Conservation (phyloP, 2,888 invertebrate genomes). For the Ectobius pallidus region DNA sequence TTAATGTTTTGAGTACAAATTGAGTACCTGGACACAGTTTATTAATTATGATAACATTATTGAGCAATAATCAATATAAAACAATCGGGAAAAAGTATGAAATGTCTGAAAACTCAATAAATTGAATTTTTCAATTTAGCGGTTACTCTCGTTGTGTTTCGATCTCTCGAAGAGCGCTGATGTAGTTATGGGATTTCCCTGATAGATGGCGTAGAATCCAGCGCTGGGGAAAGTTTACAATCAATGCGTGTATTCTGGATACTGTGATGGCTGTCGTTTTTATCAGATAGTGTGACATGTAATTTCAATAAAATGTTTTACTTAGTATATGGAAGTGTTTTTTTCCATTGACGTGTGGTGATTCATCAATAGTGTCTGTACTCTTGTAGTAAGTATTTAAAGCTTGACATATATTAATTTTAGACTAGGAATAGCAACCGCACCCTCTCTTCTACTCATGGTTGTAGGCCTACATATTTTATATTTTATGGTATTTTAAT, state of each 20-base stretch:
- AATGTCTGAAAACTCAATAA: too few species aligned
- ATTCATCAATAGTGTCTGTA: too few species aligned
- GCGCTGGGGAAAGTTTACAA: background rate
- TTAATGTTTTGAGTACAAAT: too few species aligned
- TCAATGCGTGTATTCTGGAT: conserved; percentile 1
- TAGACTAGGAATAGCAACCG: background rate
- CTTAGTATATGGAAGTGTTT: background rate
- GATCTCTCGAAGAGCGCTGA: too few species aligned
- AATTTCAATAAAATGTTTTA: background rate
- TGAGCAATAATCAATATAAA: too few species aligned
- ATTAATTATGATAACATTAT: too few species aligned
- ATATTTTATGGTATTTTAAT: background rate
- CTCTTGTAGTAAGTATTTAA: background rate
- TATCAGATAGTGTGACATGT: conserved; percentile 2
- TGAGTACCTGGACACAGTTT: too few species aligned
- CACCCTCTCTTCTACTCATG: background rate
- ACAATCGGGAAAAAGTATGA: too few species aligned
- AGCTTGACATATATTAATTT: background rate
- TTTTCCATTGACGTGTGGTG: background rate
- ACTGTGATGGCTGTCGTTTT: conserved; percentile 15
- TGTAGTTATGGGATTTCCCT: too few species aligned
- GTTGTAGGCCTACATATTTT: background rate
- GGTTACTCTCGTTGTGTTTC: too few species aligned
- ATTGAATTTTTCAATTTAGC: too few species aligned
- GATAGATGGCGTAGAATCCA: too few species aligned